phyloP scores from a whole-genome alignment of 2,113 vertebrate genomes.

The Acanthisitta chloris region DNA sequence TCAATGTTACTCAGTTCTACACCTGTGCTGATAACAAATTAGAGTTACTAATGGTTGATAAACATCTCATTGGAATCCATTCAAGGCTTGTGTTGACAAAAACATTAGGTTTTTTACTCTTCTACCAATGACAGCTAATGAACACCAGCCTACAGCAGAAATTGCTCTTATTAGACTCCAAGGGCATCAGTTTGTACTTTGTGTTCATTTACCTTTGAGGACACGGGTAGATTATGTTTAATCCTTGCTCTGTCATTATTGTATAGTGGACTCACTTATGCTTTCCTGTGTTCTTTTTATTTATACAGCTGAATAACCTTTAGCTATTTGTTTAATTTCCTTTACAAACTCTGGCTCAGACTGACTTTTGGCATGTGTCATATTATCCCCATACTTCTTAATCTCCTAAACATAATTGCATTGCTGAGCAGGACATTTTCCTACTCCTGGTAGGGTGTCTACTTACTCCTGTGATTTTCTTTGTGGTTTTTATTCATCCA shows the following conservation, averaged over 20 bases:
- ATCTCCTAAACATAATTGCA: slow-evolving; percentile 4
- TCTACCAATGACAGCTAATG: not conserved
- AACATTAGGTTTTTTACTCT: not conserved
- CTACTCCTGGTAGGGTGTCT: not conserved
- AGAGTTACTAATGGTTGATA: not conserved
- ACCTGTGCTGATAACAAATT: not conserved
- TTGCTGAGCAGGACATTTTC: not conserved
- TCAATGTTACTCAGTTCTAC: not conserved
- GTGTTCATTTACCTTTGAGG: not conserved
- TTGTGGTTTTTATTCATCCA: not conserved
- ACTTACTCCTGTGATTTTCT: not conserved
- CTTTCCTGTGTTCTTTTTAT: slow-evolving; percentile 12
- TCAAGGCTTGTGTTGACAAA: not conserved
- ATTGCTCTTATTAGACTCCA: not conserved
- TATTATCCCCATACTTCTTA: not conserved
- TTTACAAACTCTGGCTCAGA: not conserved
- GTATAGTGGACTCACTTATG: not conserved
- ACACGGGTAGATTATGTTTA: not conserved
- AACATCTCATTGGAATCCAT: not conserved
- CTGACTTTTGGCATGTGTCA: slow-evolving; percentile 4
- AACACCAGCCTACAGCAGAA: not conserved
- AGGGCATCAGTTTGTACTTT: not conserved
- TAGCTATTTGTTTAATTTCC: slow-evolving; percentile 31
- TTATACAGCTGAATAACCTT: slow-evolving; percentile 30
- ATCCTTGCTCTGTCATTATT: not conserved